Base-by-base conservation (phyloP, 2,797 vertebrate species). In the Mormyrops boulengeri region DNA sequence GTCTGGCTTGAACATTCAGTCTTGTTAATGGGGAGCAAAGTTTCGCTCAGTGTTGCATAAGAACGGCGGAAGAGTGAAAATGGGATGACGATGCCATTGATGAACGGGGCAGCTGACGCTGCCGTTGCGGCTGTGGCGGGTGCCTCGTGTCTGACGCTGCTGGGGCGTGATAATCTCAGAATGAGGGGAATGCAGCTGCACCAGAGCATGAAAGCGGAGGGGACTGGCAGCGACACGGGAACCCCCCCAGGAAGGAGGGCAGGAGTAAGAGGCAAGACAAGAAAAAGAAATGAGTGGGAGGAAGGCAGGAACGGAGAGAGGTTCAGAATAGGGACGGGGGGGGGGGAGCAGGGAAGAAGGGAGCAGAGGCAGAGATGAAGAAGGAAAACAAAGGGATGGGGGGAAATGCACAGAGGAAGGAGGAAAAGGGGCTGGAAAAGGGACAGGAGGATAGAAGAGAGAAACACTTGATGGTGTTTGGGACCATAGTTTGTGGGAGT, bases 51-150 rank as follows among this genome's bases (percentile, higher is more conserved):
- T 85, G 55, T 80, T 14, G 41, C 41, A 92, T 34, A 91, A 82
- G 88, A 93, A 91, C 66, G 91, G 50, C 62, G 52, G 22, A 62
- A 44, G 30, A 22, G 38, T 9, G 57, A 80, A 89, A 88, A 19
- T 22, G 91, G 80, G 26, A 80, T 82, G 77, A 30, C 14, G 91
- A 73, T 89, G 47, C 22, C 90, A 87, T 47, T 93, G 94, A 95
- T 93, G 91, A 92, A 93, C 93, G 92, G 92, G 89, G 88, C 91
- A 73, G 90, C 90, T 66, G 87, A 92, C 90, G 89, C 93, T 94
- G 93, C 94, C 94, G 93, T 90, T 92, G 91, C 92, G 90, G 91
- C 93, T 90, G 92, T 87, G 88, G 60, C 90, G 93, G 88, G 92
- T 69, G 90, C 50, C 90, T 89, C 82, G 82, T 89, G 91, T 91